Percentiles rank a stretch among this genome's conserved stretches.
These are phyloP conservation scores for Trematocara zebra DNA, from an alignment of 2,113 vertebrate species.

Conservation along the genomic window DNA sequence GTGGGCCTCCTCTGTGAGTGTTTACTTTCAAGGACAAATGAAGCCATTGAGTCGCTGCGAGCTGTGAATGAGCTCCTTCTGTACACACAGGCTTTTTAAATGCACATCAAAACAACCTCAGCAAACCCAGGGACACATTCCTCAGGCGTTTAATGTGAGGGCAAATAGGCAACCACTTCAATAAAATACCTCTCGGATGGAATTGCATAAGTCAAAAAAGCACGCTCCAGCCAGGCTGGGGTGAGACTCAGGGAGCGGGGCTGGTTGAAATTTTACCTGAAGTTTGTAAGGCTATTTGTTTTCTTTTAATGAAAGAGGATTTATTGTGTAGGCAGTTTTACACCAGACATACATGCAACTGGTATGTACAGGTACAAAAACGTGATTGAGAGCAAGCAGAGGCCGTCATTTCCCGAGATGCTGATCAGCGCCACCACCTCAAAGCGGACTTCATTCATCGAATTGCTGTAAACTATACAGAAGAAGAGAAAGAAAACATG, in stretches of 20 bases:
- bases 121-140: slow-evolving; percentile 71
- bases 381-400: background rate
- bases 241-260: slow-evolving; percentile 27
- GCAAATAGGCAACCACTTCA: slow-evolving; percentile 76
- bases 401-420: background rate
- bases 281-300: background rate
- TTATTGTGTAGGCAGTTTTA: slow-evolving; percentile 41
- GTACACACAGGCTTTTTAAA: slow-evolving; percentile 64
- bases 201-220: slow-evolving; percentile 62
- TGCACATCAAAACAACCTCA: slow-evolving; percentile 75
- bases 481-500: slow-evolving; percentile 17
- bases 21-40: slow-evolving; percentile 74
- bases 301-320: slow-evolving; percentile 26
- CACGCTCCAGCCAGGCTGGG: background rate
- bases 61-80: slow-evolving; percentile 74
- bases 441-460: background rate
- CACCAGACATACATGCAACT: background rate
- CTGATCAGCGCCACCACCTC: background rate
- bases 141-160: slow-evolving; percentile 71
- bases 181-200: slow-evolving; percentile 69
- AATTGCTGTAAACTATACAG: background rate
- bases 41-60: slow-evolving; percentile 64
- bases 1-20: slow-evolving; percentile 67
- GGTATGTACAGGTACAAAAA: slow-evolving; percentile 13
- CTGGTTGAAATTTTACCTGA: slow-evolving; percentile 34